A percentile compares a stretch with the other conserved stretches of the same genome.
These are phyloP conservation scores for Acrocephalus arundinaceus DNA, from an alignment of 2,113 vertebrate genomes.

Conservation along the genomic window DNA sequence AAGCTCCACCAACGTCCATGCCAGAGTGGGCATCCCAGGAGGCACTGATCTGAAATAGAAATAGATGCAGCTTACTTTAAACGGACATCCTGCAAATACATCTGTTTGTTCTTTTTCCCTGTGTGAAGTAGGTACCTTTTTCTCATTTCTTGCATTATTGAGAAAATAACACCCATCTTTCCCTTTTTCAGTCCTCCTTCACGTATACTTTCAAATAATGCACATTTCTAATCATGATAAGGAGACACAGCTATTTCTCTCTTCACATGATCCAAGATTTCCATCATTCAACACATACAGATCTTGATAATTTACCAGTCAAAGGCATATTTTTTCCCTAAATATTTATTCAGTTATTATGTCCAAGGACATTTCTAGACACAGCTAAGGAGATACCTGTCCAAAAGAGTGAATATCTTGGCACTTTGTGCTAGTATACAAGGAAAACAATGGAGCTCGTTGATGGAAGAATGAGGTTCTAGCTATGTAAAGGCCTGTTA, in stretches of 20 bases:
- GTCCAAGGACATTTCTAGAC: neutral
- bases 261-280: neutral
- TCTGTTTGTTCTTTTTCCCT: neutral
- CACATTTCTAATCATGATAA: neutral
- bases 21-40: neutral
- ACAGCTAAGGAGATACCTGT: neutral
- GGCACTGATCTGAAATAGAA: neutral
- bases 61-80: neutral
- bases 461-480: neutral
- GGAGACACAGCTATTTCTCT: neutral
- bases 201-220: neutral
- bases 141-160: neutral
- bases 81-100: neutral
- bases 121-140: neutral
- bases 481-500: neutral
- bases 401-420: neutral
- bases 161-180: neutral
- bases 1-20: neutral
- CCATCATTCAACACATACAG: neutral
- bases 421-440: neutral
- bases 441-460: neutral
- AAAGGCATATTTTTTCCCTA: neutral
- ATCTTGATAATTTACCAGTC: neutral
- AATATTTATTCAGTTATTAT: neutral
- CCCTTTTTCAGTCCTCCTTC: neutral